Base-by-base conservation (phyloP, 1,140 invertebrate species). In the Heliconius melpomene region DNA sequence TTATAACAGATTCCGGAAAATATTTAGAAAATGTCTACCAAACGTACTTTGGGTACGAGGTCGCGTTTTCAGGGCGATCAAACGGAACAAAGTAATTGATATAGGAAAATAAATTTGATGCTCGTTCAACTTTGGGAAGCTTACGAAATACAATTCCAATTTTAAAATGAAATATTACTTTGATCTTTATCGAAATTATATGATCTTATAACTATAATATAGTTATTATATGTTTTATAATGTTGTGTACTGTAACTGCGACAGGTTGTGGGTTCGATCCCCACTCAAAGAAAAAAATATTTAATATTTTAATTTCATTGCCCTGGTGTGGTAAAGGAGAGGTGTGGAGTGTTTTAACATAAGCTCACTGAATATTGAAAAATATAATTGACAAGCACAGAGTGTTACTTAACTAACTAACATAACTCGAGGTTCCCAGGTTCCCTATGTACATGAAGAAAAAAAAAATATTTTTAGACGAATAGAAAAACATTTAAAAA, bases 71-170 rank as follows among this genome's bases (percentile, higher is more conserved):
- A n/a, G 46, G 29, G 32, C 79, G 60, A 72, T 79, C 79, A 71
- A 74, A 70, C 72, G 74, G 50, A 79, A 79, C 72, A 73, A 76
- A 46, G 50, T 36, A 60, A 79, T 79, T 76, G 66, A 40, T 66
- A 75, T 70, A 79, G 54, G 50, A 73, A 79, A 79, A 79, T 76
- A 76, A 76, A 76, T 79, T 79, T 76, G 29, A 57, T 26, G 72
- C 74, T 79, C 74, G 74, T 79, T 72, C 38, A 73, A 78, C 50
- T 78, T 52, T 32, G 70, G 20, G 29, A 38, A 29, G 72, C 71
- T 78, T 78, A 73, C 18, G 32, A 73, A 23, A 78, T 78, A 77
- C 23, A 77, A 71, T 70, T 77, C 60, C 71, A 50, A n/a, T 78
- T 50, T 38, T 73, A 13, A 38, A 77, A 8, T 70, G 32, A 29